These are phyloP conservation scores for Chymomyza caudatula DNA, from an alignment of 2,888 invertebrate species.

Conservation along the genomic window DNA sequence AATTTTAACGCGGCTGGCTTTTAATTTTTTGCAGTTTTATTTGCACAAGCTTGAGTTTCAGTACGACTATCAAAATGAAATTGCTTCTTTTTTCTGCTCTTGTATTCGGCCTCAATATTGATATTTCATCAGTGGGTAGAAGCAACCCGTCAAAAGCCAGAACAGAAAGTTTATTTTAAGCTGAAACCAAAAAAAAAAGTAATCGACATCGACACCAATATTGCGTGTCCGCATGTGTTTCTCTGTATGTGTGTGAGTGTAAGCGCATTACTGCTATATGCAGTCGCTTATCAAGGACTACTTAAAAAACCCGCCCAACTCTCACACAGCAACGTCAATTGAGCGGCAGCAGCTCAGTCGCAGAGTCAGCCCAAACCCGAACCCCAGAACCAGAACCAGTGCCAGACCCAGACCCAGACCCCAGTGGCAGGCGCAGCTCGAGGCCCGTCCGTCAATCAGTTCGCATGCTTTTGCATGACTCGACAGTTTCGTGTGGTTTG, in stretches of 20 bases:
- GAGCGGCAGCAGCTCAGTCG: constrained; percentile 32
- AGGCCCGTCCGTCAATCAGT: neutral
- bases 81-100: constrained; percentile 21
- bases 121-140: constrained; percentile 45
- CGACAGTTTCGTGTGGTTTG: constrained; percentile 24
- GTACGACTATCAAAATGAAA: constrained; percentile 55
- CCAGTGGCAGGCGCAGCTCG: constrained; percentile 11
- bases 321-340: neutral
- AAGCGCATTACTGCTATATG: constrained; percentile 58
- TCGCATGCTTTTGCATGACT: constrained; percentile 38
- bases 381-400: neutral
- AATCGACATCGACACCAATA: neutral
- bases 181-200: constrained; percentile 1
- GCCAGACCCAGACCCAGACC: constrained; percentile 1
- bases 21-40: neutral
- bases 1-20: constrained; percentile 41
- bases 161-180: constrained; percentile 31
- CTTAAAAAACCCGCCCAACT: constrained; percentile 51
- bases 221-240: neutral
- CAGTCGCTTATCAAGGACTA: constrained; percentile 66
- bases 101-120: constrained; percentile 41
- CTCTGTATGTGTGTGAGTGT: constrained; percentile 31
- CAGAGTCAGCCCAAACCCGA: constrained; percentile 3
- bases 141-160: constrained; percentile 8
- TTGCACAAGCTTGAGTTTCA: constrained; percentile 6